Evolutionary conservation across 92 coral and sea anemone genomes (phyloP).

Genomic region (Montipora capitata): DNA sequence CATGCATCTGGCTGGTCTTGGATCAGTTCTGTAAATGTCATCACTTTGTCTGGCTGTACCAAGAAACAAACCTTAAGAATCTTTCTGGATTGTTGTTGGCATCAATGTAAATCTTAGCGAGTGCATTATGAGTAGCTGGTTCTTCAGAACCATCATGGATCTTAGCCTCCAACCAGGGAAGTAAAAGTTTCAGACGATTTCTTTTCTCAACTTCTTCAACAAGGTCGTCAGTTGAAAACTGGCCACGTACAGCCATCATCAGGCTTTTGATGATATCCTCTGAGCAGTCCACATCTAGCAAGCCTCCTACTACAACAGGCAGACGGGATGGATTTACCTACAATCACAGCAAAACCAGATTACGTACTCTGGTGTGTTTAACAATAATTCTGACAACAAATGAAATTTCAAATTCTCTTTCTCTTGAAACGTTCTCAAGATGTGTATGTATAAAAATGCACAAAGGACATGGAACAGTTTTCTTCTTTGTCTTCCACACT

Average conservation of each 20-base stretch:
- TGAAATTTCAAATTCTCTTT: neutral
- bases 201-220: slow-evolving; percentile 99
- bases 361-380: neutral
- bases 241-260: slow-evolving; percentile 99
- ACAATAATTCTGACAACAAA: no score
- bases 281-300: slow-evolving; percentile 96
- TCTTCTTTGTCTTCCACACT: no score
- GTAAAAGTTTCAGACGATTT: slow-evolving; percentile 90
- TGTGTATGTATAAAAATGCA: no score
- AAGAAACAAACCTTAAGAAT: slow-evolving; percentile 88
- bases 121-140: slow-evolving; percentile 99
- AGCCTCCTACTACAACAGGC: slow-evolving; percentile 97
- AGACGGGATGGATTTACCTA: slow-evolving; percentile 99
- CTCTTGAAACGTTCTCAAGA: no score
- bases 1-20: no score
- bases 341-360: neutral
- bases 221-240: slow-evolving; percentile 98
- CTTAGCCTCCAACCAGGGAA: slow-evolving; percentile 98
- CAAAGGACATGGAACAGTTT: no score
- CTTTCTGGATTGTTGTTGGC: slow-evolving; percentile 99
- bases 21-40: no score
- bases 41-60: no score
- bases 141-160: slow-evolving; percentile 99
- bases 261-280: slow-evolving; percentile 98
- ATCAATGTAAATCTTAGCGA: slow-evolving; percentile 99